Percentiles rank a stretch among this genome's conserved stretches.
phyloP scores from a whole-genome alignment of 2,113 vertebrate genomes.

The Carlito syrichta region DNA sequence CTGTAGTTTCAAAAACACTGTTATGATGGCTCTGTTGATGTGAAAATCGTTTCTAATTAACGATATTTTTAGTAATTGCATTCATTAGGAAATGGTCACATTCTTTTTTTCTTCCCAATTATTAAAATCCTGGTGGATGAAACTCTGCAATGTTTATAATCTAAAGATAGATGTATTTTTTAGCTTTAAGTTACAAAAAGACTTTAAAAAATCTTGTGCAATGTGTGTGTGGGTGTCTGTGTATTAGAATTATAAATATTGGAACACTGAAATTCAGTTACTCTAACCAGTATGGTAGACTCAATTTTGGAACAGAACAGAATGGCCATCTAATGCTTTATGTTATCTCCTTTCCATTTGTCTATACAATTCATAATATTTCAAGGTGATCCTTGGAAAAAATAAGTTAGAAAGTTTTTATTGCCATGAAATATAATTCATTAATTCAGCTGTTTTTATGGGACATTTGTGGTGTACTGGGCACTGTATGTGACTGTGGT shows the following conservation, averaged over 20 bases:
- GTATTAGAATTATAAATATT: background rate
- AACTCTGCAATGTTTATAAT: background rate
- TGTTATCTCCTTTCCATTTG: background rate
- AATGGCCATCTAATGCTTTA: background rate
- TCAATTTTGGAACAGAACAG: background rate
- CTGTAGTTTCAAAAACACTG: constrained; percentile 34
- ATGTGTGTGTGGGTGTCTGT: background rate
- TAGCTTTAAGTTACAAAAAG: background rate
- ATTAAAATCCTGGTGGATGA: background rate
- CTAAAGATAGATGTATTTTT: background rate
- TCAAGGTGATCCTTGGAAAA: background rate
- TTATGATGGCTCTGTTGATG: constrained; percentile 50
- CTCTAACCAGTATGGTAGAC: background rate
- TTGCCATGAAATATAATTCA: background rate
- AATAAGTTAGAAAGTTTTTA: background rate
- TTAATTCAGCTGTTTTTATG: background rate
- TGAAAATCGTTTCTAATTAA: constrained; percentile 58
- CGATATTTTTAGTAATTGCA: constrained; percentile 49
- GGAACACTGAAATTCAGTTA: background rate
- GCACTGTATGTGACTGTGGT: fast-evolving
- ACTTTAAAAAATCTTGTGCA: background rate
- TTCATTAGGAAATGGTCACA: constrained; percentile 31
- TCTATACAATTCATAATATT: background rate
- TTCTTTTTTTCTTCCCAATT: background rate
- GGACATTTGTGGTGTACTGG: fast-evolving